Percentiles rank a stretch among this genome's conserved stretches.
Evolutionary conservation across 2,797 vertebrate species (phyloP).

Genomic region (Gymnopithys bicolor): DNA sequence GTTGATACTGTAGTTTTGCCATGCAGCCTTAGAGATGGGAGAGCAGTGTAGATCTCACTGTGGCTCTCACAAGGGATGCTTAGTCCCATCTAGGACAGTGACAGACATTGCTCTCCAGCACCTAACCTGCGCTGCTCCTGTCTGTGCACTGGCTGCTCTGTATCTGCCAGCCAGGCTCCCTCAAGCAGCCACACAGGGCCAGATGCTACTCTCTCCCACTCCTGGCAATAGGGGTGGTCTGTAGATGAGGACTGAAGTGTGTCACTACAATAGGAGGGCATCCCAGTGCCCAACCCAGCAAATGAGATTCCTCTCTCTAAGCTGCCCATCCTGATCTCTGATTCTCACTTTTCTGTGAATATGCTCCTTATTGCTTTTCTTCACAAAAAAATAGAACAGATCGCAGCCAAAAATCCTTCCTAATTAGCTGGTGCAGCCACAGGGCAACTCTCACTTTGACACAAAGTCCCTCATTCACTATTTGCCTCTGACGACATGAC

Average conservation of each 20-base stretch:
- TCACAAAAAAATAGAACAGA: neutral
- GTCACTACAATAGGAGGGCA: neutral
- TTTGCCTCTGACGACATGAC: neutral
- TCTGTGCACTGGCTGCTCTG: neutral
- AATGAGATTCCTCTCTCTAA: neutral
- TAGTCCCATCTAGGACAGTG: fast-evolving
- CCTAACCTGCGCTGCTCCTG: fast-evolving
- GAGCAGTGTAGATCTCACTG: neutral
- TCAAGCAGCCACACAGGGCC: neutral
- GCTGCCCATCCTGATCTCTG: fast-evolving
- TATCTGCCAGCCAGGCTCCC: neutral
- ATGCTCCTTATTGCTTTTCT: neutral
- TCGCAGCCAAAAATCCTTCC: neutral
- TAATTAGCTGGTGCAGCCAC: neutral
- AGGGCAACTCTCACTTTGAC: neutral
- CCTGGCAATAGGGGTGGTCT: fast-evolving
- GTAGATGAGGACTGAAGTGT: neutral
- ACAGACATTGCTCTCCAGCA: neutral
- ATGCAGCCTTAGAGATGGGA: fast-evolving
- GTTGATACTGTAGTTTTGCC: neutral
- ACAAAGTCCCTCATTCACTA: neutral
- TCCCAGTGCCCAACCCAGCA: neutral
- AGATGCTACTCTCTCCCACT: fast-evolving
- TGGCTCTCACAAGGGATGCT: neutral
- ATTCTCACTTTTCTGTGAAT: neutral